Base-by-base conservation (phyloP, 2,113 vertebrate species). In the Odontesthes bonariensis region DNA sequence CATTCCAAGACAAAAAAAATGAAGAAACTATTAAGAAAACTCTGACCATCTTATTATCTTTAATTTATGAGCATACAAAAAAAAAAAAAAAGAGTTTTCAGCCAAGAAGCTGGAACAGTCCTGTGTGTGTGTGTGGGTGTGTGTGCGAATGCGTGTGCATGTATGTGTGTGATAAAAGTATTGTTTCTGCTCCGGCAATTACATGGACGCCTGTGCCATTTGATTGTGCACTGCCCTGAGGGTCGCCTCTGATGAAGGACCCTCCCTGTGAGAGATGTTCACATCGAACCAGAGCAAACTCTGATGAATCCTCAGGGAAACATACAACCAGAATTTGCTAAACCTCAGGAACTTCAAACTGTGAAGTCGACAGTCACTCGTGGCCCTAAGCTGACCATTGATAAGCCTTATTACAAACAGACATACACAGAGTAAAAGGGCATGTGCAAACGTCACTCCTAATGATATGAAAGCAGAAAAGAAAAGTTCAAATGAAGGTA, bases 171-270 rank as follows among this genome's bases (percentile, higher is more conserved):
- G 70, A 87, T 74, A 86, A 79, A 69, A 49, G 71, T 23, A 38
- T 73, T 73, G 51, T 73, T 81, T 85, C 69, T 78, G 65, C 63
- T 69, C 27, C 1, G 73, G 62, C 16, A 33, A 83, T 81, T 78
- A 70, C 80, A 80, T 52, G 57, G 78, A 79, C 12, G 6, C 8
- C 35, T 4, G 1, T 89, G 82, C 77, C 73, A 78, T 88, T 88
- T 87, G 47, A 81, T 38, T 38, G 62, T 77, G 73, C 49, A 16
- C 71, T n/a, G 32, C 63, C 75, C 64, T 27, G 53, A 54, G 88
- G 77, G 79, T 46, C 1, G 55, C 13, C 54, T 83, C 62, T 73
- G 64, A 72, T 75, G 38, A 59, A 69, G 64, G 61, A 62, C 53
- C 73, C 68, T 73, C 54, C 13, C 8, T 61, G 17, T 75, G 27